Evolutionary conservation across 2,113 vertebrate genomes (phyloP).

Genomic region (Australoheros scitulus): DNA sequence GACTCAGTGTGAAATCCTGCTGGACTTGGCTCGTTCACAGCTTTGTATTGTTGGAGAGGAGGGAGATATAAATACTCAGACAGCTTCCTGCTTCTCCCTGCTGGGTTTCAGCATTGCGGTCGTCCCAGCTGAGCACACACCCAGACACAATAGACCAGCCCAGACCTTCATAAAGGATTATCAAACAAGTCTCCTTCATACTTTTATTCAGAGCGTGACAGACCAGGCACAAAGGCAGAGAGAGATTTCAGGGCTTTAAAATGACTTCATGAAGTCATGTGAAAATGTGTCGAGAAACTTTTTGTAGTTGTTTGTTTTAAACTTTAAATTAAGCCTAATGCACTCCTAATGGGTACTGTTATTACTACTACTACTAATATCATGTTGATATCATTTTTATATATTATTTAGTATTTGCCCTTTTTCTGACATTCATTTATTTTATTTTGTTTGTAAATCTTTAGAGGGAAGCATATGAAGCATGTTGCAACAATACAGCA

Average conservation of each 20-base stretch:
- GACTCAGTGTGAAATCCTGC: constrained; percentile 31
- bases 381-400: too few species aligned
- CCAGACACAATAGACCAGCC: constrained; percentile 45
- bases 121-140: constrained; percentile 59
- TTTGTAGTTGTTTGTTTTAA: background rate
- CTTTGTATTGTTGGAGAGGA: constrained; percentile 34
- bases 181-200: constrained; percentile 20
- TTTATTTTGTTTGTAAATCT: too few species aligned
- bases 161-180: constrained; percentile 39
- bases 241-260: background rate
- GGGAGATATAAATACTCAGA: constrained; percentile 49
- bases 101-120: constrained; percentile 24
- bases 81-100: constrained; percentile 59
- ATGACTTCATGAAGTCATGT: background rate
- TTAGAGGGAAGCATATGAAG: too few species aligned
- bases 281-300: background rate
- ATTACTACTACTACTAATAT: too few species aligned
- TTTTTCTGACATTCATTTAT: too few species aligned
- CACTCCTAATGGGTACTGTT: background rate
- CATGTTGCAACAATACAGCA: too few species aligned
- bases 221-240: background rate
- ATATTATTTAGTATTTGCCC: too few species aligned
- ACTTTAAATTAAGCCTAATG: background rate
- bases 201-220: constrained; percentile 38
- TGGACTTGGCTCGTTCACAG: constrained; percentile 15